Evolutionary conservation across 1,140 invertebrate genomes (phyloP).

Genomic region (Hyphantria cunea): DNA sequence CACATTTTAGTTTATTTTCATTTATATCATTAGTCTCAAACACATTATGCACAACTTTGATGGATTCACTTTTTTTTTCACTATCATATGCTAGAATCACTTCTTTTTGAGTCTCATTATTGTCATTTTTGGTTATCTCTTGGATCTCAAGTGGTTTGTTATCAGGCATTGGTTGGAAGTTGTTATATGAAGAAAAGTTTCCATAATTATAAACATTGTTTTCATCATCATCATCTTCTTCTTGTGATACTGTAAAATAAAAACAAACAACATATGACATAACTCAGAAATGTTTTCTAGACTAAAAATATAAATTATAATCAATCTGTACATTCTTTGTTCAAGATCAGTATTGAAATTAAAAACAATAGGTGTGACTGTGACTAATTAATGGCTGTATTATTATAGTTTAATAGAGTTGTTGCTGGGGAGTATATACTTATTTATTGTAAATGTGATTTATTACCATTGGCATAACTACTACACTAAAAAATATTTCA

Average conservation of each 20-base stretch:
- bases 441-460: no score
- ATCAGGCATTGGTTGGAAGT: conserved; percentile 33
- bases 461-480: neutral
- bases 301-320: neutral
- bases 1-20: conserved; percentile 48
- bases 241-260: conserved; percentile 65
- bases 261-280: conserved; percentile 1
- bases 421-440: no score
- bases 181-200: conserved; percentile 46
- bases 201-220: conserved; percentile 57
- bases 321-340: neutral
- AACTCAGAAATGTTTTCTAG: conserved; percentile 2
- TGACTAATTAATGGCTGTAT: no score
- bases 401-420: no score
- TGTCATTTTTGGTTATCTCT: conserved; percentile 31
- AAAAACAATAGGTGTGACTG: no score
- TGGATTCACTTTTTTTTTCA: conserved; percentile 23
- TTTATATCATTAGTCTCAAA: conserved; percentile 33
- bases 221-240: conserved; percentile 64
- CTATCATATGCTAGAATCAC: conserved; percentile 24
- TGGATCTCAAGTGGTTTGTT: conserved; percentile 35
- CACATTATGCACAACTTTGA: conserved; percentile 4
- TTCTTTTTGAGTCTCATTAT: conserved; percentile 1
- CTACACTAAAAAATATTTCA: neutral
- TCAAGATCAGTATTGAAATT: neutral